These are phyloP conservation scores for Agrypnus murinus DNA, from an alignment of 2,888 invertebrate species.

Conservation along the genomic window DNA sequence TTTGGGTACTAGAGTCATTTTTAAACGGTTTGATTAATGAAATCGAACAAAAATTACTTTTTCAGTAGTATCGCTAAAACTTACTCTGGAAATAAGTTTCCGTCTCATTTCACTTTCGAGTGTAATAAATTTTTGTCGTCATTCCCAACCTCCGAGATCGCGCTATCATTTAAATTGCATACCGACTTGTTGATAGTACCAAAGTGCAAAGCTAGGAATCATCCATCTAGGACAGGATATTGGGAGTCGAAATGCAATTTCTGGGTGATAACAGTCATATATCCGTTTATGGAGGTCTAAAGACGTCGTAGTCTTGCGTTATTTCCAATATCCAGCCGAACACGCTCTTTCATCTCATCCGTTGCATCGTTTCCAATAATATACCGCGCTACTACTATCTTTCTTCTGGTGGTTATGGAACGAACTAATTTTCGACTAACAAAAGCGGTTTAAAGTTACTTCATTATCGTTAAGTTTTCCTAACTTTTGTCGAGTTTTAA, in stretches of 20 bases:
- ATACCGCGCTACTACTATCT: constrained; percentile 18
- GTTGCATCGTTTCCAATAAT: constrained; percentile 26
- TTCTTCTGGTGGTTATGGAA: constrained; percentile 16
- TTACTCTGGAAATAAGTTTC: neutral
- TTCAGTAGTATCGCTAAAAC: neutral
- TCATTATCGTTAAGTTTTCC: constrained; percentile 5
- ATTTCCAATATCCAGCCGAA: constrained; percentile 43
- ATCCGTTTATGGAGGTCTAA: constrained; percentile 46
- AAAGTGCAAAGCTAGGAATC: constrained; percentile 26
- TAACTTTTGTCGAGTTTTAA: constrained; percentile 13
- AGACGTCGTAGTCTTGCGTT: constrained; percentile 33
- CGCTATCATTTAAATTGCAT: constrained; percentile 10
- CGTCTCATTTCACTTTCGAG: constrained; percentile 1
- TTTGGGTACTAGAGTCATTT: neutral
- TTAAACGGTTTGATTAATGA: constrained; percentile 20
- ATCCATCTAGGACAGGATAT: constrained; percentile 36
- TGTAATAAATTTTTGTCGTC: constrained; percentile 12
- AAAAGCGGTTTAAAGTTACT: constrained; percentile 29
- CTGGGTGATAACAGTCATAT: constrained; percentile 46
- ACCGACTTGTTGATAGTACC: constrained; percentile 33
- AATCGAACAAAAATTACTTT: constrained; percentile 6
- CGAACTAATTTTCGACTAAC: constrained; percentile 26
- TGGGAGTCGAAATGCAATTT: constrained; percentile 46
- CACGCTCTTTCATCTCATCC: constrained; percentile 35
- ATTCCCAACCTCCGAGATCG: neutral